phyloP scores from a whole-genome alignment of 2,888 invertebrate species.

The Hedychridium roseum region DNA sequence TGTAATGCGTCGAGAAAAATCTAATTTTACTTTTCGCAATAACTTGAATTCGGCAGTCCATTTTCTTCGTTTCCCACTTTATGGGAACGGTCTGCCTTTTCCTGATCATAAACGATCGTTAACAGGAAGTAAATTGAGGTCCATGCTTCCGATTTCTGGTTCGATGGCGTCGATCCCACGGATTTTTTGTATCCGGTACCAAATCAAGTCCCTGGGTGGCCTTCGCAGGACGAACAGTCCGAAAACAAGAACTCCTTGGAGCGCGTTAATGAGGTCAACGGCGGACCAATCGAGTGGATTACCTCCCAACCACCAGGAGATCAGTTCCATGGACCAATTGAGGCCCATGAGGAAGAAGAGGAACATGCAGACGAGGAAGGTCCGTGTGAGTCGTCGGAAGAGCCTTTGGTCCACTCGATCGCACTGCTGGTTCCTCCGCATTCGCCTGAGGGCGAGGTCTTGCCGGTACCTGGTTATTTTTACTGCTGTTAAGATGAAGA shows the following conservation, averaged over 20 bases:
- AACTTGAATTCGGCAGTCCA: too few relatives aligned
- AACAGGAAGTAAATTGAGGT: slow-evolving; percentile 47
- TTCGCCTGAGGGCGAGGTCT: slow-evolving; percentile 65
- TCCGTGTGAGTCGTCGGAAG: slow-evolving; percentile 57
- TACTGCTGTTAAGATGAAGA: slow-evolving; percentile 68
- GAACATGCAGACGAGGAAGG: slow-evolving; percentile 68
- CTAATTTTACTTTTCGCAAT: too few relatives aligned
- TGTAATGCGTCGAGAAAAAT: too few relatives aligned
- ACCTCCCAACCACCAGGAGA: slow-evolving; percentile 71
- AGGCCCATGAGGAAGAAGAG: slow-evolving; percentile 74
- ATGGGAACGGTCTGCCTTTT: too few relatives aligned
- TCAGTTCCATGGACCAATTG: slow-evolving; percentile 76
- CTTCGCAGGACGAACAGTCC: slow-evolving; percentile 68
- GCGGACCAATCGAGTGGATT: slow-evolving; percentile 68
- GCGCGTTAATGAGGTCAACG: slow-evolving; percentile 74
- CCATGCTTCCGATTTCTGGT: slow-evolving; percentile 47
- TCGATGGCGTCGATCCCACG: slow-evolving; percentile 40
- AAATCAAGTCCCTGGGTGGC: slow-evolving; percentile 50
- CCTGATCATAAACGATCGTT: too few relatives aligned
- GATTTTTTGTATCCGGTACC: slow-evolving; percentile 50
- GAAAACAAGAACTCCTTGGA: slow-evolving; percentile 76
- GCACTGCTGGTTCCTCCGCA: slow-evolving; percentile 54
- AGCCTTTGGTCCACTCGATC: slow-evolving; percentile 51
- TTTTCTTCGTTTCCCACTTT: too few relatives aligned
- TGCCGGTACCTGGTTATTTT: slow-evolving; percentile 65